Evolutionary conservation across 2,888 invertebrate genomes (phyloP).

Genomic region (Camptogramma bilineatum): DNA sequence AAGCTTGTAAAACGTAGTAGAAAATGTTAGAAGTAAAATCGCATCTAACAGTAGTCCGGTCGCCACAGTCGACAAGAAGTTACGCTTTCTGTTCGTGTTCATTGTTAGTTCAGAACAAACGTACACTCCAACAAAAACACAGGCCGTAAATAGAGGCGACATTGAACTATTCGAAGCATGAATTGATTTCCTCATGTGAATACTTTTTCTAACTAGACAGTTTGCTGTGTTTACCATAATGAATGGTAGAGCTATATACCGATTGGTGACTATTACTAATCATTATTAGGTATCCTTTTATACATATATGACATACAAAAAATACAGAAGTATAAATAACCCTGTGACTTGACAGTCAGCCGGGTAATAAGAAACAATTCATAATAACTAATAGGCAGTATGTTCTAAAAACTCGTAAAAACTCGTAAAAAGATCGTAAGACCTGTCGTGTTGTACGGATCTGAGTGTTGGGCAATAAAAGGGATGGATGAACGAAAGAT

Average conservation of each 20-base stretch:
- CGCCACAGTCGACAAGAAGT: constrained; percentile 44
- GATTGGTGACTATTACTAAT: not conserved
- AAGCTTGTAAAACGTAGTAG: constrained; percentile 1
- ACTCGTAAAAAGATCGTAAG: no score
- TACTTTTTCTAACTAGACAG: constrained; percentile 13
- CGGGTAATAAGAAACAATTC: no score
- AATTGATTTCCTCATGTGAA: constrained; percentile 36
- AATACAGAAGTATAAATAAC: not conserved
- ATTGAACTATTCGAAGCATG: constrained; percentile 41
- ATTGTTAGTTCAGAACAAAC: constrained; percentile 52
- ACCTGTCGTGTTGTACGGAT: no score
- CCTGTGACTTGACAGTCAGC: no score
- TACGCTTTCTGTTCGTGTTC: constrained; percentile 66
- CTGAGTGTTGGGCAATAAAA: no score
- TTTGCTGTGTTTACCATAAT: constrained; percentile 23
- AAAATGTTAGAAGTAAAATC: constrained; percentile 14
- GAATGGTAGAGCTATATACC: constrained; percentile 9
- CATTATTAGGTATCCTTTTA: not conserved
- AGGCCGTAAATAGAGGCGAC: constrained; percentile 49
- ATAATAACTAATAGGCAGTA: no score
- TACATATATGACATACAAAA: no score
- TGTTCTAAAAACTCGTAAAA: no score
- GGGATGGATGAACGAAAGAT: no score
- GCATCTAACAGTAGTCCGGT: constrained; percentile 38
- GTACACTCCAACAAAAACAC: constrained; percentile 46